Conservation (phyloP, 92 coral and sea anemone species). For the Montipora capitata region DNA sequence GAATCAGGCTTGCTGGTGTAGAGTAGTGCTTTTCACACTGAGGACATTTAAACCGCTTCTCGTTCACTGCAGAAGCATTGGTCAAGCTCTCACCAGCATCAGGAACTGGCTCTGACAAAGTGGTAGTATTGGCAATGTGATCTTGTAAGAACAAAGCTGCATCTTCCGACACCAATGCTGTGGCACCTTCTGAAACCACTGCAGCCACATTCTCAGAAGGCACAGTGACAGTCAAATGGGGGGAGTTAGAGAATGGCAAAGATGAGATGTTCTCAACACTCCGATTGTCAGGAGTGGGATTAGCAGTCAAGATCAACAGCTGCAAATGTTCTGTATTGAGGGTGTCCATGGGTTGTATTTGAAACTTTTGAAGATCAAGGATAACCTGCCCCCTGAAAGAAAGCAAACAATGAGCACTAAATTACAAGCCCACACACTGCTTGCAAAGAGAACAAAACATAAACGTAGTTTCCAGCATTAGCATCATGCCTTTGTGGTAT, state of each 20-base stretch:
- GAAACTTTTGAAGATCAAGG: conserved; percentile 45
- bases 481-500: no score
- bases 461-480: no score
- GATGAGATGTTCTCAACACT: neutral
- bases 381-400: conserved; percentile 23
- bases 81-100: neutral
- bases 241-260: neutral
- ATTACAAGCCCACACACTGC: neutral
- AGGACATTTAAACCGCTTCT: conserved; percentile 14
- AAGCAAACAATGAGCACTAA: neutral
- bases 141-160: conserved; percentile 10
- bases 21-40: conserved; percentile 34
- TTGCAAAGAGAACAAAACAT: no score
- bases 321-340: conserved; percentile 32
- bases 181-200: neutral
- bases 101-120: neutral
- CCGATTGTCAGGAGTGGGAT: neutral
- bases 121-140: neutral
- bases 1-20: conserved; percentile 35
- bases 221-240: conserved; percentile 2
- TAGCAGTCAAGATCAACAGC: conserved; percentile 31
- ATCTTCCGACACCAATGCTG: conserved; percentile 2
- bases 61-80: neutral
- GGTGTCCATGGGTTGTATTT: conserved; percentile 43
- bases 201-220: neutral